Base-by-base conservation (phyloP, 2,113 vertebrate species). In the Coryphaenoides rupestris region DNA sequence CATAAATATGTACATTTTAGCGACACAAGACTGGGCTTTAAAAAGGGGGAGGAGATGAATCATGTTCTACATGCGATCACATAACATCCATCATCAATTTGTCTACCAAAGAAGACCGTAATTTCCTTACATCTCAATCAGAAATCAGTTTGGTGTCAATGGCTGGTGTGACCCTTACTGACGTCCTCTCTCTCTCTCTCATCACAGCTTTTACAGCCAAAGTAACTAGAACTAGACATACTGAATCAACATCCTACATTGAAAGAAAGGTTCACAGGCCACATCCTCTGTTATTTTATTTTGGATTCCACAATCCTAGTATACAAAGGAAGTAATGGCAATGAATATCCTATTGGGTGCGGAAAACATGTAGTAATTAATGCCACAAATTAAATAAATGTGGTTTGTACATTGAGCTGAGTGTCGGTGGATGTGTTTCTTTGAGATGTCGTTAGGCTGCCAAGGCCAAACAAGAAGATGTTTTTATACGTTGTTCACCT, bases 1-100 rank as follows among this genome's bases (percentile, higher is more conserved):
- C 87, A 54, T 62, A 23, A 77, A 85, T 86, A 75, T 85, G 77
- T 73, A 73, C 63, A 90, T 89, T 89, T 89, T 90, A 86, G 89
- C 88, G 78, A 85, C 33, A 40, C 33, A 40, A 40, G 33, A 13
- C 58, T 22, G 85, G 79, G 70, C 67, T 63, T n/a, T 17, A 50
- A 75, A 62, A n/a, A n/a, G n/a, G n/a, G n/a, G n/a, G n/a, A n/a
- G n/a, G n/a, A 56, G 22, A 60, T 60, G 72, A 56, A 68, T 68
- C 21, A 53, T 55, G 15, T 50, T 50, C 17, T 65, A 53, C 28
- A 61, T 71, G 54, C 65, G 62, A 76, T 63, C 77, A 66, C 22
- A 9, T 12, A 26, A 33, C 10, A 40, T 40, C 58, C 47, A 19
- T 22, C 65, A 54, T 79, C 62, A 40, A 70, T 62, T 65, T 66